phyloP scores from a whole-genome alignment of 2,797 vertebrate species.

The Lagocephalus sceleratus region DNA sequence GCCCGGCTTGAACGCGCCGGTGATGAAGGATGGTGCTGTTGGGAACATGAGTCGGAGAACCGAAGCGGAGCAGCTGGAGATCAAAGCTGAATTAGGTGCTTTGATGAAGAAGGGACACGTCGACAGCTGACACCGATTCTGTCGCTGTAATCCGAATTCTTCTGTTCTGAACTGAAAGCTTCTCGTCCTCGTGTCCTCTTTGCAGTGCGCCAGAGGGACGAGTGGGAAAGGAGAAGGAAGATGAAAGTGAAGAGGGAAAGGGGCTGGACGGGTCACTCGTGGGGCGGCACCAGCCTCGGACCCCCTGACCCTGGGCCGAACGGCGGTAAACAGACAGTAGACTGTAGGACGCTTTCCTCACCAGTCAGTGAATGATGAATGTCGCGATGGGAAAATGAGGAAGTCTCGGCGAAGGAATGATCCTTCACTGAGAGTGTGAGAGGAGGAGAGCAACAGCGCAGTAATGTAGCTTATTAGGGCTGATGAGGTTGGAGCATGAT shows the following conservation, averaged over 20 bases:
- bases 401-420: slow-evolving; percentile 8
- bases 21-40: slow-evolving; percentile 72
- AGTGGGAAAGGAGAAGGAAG: slow-evolving; percentile 82
- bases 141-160: neutral
- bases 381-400: slow-evolving; percentile 8
- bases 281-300: slow-evolving; percentile 89
- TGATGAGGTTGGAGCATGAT: slow-evolving; percentile 24
- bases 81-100: slow-evolving; percentile 71
- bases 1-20: slow-evolving; percentile 87
- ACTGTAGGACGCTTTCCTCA: neutral
- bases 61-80: slow-evolving; percentile 76
- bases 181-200: neutral
- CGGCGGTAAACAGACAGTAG: slow-evolving; percentile 77
- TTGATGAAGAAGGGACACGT: neutral
- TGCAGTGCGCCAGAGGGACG: slow-evolving; percentile 78
- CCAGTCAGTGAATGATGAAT: neutral
- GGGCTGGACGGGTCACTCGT: slow-evolving; percentile 88
- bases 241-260: slow-evolving; percentile 84
- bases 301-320: slow-evolving; percentile 87
- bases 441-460: slow-evolving; percentile 7
- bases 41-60: slow-evolving; percentile 73
- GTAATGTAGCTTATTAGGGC: slow-evolving; percentile 26
- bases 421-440: slow-evolving; percentile 8
- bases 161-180: neutral
- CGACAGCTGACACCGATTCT: no score